These are phyloP conservation scores for Menidia beryllina DNA, from an alignment of 2,113 vertebrate species.

Conservation along the genomic window DNA sequence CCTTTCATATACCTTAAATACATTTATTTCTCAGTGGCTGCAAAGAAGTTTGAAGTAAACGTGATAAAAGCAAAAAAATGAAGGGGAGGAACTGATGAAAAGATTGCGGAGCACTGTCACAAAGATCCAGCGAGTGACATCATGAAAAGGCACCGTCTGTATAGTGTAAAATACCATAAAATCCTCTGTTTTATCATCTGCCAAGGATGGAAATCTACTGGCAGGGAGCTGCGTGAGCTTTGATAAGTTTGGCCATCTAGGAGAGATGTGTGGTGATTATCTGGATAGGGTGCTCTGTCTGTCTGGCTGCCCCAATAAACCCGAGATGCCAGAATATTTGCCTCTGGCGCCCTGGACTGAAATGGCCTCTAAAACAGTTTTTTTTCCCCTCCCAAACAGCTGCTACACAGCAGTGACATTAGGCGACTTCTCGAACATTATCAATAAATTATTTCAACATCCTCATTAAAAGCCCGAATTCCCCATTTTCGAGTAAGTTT, in stretches of 20 bases:
- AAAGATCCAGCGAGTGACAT: conserved; percentile 39
- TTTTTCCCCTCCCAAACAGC: conserved; percentile 56
- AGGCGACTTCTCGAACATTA: conserved; percentile 41
- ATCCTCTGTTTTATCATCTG: conserved; percentile 65
- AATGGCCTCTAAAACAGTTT: conserved; percentile 63
- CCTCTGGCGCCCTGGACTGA: conserved; percentile 60
- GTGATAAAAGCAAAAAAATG: conserved; percentile 1
- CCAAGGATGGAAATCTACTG: conserved; percentile 72
- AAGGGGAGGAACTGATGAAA: conserved; percentile 38
- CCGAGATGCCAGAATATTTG: conserved; percentile 63
- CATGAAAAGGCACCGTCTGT: conserved; percentile 55
- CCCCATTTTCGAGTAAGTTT: conserved; percentile 31
- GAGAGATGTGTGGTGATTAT: conserved; percentile 75
- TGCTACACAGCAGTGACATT: conserved; percentile 46
- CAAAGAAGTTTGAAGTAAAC: neutral
- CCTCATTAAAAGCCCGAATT: conserved; percentile 25
- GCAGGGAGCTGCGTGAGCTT: conserved; percentile 61
- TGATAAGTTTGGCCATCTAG: conserved; percentile 74
- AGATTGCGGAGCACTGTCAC: conserved; percentile 37
- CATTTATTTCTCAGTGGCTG: neutral
- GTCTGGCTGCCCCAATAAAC: conserved; percentile 69
- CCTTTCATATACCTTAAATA: neutral
- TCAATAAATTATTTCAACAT: conserved; percentile 40
- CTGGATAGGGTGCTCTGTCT: conserved; percentile 71
- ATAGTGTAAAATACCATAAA: conserved; percentile 63